Evolutionary conservation across 2,113 vertebrate genomes (phyloP).

Genomic region (Platysternon megacephalum): DNA sequence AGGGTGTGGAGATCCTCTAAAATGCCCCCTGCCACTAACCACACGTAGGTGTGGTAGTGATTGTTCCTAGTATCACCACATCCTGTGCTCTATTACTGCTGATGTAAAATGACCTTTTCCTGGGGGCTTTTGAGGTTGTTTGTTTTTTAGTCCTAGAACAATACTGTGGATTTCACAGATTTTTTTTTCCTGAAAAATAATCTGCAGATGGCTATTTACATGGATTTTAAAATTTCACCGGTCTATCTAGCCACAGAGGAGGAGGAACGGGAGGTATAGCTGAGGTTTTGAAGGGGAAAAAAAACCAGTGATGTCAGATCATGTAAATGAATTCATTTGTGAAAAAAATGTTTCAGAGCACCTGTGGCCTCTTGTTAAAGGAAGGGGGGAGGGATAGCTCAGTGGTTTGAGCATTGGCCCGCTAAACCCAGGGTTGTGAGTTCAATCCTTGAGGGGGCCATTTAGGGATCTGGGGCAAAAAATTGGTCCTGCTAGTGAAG

Average conservation of each 20-base stretch:
- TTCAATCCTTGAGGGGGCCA: too few relatives aligned
- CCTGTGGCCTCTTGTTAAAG: neutral
- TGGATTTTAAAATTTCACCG: neutral
- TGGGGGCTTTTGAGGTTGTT: neutral
- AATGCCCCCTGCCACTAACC: neutral
- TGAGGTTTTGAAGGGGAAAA: neutral
- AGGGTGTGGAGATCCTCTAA: neutral
- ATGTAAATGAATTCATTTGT: accelerated
- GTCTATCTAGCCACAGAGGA: neutral
- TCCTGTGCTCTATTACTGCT: constrained; percentile 24
- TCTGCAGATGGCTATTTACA: neutral
- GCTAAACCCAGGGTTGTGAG: too few relatives aligned
- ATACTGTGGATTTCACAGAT: neutral
- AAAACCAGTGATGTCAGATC: neutral
- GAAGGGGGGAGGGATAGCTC: too few relatives aligned
- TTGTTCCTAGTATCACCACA: neutral
- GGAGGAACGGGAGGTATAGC: neutral
- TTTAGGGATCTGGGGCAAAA: too few relatives aligned
- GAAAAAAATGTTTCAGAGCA: neutral
- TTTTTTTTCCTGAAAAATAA: neutral
- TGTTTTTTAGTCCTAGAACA: neutral
- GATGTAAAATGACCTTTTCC: constrained; percentile 8
- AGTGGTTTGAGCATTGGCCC: too few relatives aligned
- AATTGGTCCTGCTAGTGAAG: too few relatives aligned
- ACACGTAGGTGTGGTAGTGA: neutral